A percentile compares a stretch with the other conserved stretches of the same genome.
phyloP scores from a whole-genome alignment of 2,113 vertebrate genomes.

The Vireo altiloquus region DNA sequence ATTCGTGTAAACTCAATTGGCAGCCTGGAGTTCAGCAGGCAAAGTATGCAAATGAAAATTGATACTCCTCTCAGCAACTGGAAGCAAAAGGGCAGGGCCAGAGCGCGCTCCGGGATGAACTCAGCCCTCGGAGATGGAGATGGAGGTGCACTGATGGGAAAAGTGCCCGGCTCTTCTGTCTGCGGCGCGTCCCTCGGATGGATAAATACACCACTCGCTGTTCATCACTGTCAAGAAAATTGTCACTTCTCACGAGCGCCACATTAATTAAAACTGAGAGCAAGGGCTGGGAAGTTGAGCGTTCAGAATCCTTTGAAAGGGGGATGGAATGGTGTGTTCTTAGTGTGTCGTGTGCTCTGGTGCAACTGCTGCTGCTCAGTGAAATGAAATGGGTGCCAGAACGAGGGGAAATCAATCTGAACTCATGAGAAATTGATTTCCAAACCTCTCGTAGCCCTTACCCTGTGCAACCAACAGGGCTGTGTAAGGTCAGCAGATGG shows the following conservation, averaged over 20 bases:
- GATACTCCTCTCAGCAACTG: background rate
- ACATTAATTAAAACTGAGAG: conserved; percentile 43
- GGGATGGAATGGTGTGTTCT: background rate
- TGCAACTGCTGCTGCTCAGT: background rate
- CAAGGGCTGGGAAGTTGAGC: background rate
- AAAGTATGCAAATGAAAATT: conserved; percentile 42
- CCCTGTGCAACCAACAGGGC: background rate
- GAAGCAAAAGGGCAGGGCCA: background rate
- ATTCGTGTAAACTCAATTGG: background rate
- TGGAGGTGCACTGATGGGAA: background rate
- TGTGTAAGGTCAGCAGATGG: background rate
- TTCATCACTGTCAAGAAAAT: conserved; percentile 37
- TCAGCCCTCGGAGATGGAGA: background rate
- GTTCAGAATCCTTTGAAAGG: background rate
- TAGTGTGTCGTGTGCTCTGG: background rate
- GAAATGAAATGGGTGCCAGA: background rate
- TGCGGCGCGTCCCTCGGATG: background rate
- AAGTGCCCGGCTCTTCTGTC: conserved; percentile 23
- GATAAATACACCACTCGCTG: conserved; percentile 33
- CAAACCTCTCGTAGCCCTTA: background rate
- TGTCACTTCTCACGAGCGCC: conserved; percentile 1
- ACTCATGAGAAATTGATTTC: background rate
- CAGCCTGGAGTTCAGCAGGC: background rate
- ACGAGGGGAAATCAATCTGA: background rate
- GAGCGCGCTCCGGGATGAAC: background rate